Percentiles rank a stretch among this genome's conserved stretches.
Evolutionary conservation across 2,113 vertebrate genomes (phyloP).

Genomic region (Erinaceus europaeus): DNA sequence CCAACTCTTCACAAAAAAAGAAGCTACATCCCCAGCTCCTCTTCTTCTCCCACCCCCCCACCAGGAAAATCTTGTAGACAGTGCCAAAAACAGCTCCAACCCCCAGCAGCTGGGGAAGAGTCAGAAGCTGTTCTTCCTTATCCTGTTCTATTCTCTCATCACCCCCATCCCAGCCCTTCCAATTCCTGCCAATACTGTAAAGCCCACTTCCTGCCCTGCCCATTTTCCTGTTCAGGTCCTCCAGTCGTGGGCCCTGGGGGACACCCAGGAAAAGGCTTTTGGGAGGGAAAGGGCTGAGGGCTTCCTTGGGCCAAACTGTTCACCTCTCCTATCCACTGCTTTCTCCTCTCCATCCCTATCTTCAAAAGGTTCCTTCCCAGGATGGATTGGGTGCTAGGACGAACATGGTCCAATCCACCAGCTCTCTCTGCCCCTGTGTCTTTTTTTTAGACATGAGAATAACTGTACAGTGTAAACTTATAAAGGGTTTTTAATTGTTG

Average conservation of each 20-base stretch:
- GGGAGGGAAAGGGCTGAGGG: too few relatives aligned
- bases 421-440: slow-evolving; percentile 61
- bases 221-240: slow-evolving; percentile 53
- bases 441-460: slow-evolving; percentile 65
- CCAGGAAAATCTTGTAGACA: slow-evolving; percentile 34
- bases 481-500: slow-evolving; percentile 76
- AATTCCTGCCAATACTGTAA: slow-evolving; percentile 52
- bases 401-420: slow-evolving; percentile 46
- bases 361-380: slow-evolving; percentile 61
- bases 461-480: slow-evolving; percentile 78
- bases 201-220: slow-evolving; percentile 42
- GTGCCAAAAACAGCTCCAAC: slow-evolving; percentile 63
- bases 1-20: slow-evolving; percentile 5
- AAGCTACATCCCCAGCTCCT: not conserved
- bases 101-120: too few relatives aligned
- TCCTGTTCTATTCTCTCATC: too few relatives aligned
- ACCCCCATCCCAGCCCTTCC: not conserved
- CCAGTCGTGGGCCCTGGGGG: not conserved
- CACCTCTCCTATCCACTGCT: slow-evolving; percentile 21
- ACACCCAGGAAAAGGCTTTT: slow-evolving; percentile 13
- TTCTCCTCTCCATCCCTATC: slow-evolving; percentile 51
- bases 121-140: not conserved
- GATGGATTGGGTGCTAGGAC: slow-evolving; percentile 58
- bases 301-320: slow-evolving; percentile 59
- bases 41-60: not conserved